Evolutionary conservation across 1,140 invertebrate genomes (phyloP), one percentile per base, ranked within the genome.

Genomic region (Spodoptera frugiperda): DNA sequence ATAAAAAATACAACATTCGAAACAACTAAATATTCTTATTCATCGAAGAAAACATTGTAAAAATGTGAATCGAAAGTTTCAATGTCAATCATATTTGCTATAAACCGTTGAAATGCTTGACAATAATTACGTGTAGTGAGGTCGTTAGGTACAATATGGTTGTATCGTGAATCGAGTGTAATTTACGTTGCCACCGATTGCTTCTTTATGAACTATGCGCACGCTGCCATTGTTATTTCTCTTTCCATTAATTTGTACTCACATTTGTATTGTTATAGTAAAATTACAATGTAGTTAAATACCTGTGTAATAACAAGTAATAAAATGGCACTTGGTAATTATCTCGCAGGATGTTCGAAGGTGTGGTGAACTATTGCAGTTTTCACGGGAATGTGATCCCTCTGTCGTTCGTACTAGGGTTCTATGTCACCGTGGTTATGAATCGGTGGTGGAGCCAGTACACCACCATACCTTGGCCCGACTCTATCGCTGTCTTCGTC

Each of bases 391-490:
- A 96, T 82, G 95, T 98, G 33, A 98, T 98, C 85, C 97, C 97
- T 19, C 89, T 98, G 57, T 97, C 97, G 14, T 98, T 98, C 89
- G 97, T 98, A 15, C 94, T 98, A 55, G 98, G 98, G 61, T 99
- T 98, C 91, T 99, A 99, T 92, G 98, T 99, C 12, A 97, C 97
- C 12, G 96, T 99, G 59, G 98, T 99, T 15, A 98, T 99, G 94
- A 97, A 96, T 9, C 95, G 98, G 87, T 99, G 98, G 98, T 99
- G 98, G 98, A 96, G 95, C 90, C 98, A 99, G 89, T 99, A 98
- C 84, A 96, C 95, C 12, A 95, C 94, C 5, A 97, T 97, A 84
- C 97, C 97, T 17, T 97, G 97, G 96, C 97, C 97, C 0, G 97
- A 97, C 92, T 96, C 97, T 5, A 95, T 97, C 77, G 97, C 97